Base-by-base conservation (phyloP, 92 coral and sea anemone species). In the Palythoa heliodiscus region DNA sequence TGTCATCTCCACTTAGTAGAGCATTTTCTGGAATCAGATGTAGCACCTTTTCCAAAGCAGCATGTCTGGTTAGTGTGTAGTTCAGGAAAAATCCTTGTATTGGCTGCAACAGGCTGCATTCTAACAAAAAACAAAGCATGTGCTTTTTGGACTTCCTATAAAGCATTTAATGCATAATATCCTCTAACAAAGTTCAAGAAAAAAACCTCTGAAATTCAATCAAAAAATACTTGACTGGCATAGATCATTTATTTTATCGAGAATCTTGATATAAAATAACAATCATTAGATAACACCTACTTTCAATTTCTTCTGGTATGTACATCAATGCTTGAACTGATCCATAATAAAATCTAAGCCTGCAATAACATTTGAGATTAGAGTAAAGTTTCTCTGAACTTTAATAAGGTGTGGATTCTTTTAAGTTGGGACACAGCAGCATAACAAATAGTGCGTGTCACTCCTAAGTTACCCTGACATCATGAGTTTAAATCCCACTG, bases 11-110 rank as follows among this genome's bases (percentile, higher is more conserved):
- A 78, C 96, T 92, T 85, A 96, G 53, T 55, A 96, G 79, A 0
- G 94, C 97, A 90, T 96, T 94, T 75, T 96, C 98, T 68, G 99
- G 99, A 71, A 96, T 91, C 70, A 96, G 90, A 83, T 96, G 99
- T 69, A 94, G 80, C 24, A 91, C 97, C 73, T 87, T 94, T 80
- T 96, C 98, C 86, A 96, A 82, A 1, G 83, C 77, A 5, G 96
- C 84, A 70, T 96, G 99, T 68, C 86, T 90, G 83, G 92, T 93
- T 38, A 96, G 97, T 25, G 93, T 87, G 87, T 91, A 96, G 86
- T 87, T 82, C 79, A 94, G 71, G 80, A 75, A 89, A 68, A 92
- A 96, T 20, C 92, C 99, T 78, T 93, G 91, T 55, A 91, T 83
- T 22, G 84, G 85, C 55, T 52, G 86, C 48, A 88, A 19, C 75